Conservation (phyloP, 1,140 invertebrate species). For the Acromyrmex charruanus region DNA sequence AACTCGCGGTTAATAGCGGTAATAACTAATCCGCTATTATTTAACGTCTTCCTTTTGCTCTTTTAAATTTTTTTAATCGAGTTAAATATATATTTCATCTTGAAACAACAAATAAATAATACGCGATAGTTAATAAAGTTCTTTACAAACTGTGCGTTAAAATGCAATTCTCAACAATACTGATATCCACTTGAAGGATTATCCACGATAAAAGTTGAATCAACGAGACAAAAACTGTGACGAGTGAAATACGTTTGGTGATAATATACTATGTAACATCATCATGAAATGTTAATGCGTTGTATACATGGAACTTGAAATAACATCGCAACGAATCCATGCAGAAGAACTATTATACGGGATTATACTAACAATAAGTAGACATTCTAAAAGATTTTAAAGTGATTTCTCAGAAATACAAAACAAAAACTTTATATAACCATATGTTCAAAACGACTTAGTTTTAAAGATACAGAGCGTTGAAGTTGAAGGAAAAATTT, state of each 20-base stretch:
- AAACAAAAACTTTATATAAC: no score
- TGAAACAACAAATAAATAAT: neutral
- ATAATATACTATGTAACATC: neutral
- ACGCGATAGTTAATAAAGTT: neutral
- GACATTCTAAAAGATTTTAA: no score
- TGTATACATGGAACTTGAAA: neutral
- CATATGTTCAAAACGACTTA: no score
- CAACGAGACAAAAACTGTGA: neutral
- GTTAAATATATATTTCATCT: neutral
- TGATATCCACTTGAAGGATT: neutral
- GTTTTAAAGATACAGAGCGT: no score
- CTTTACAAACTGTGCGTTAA: neutral
- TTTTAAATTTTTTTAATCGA: neutral
- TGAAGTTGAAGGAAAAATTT: no score
- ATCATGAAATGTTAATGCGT: neutral
- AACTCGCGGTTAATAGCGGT: neutral
- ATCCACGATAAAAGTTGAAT: neutral
- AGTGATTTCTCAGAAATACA: no score
- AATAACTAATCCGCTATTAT: constrained; percentile 4
- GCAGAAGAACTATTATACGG: neutral
- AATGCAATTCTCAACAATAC: neutral
- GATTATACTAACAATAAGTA: no score
- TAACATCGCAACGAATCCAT: constrained; percentile 10
- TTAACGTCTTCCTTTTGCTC: neutral
- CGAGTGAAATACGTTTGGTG: neutral